phyloP scores from a whole-genome alignment of 2,113 vertebrate species.

The Tachycineta bicolor region DNA sequence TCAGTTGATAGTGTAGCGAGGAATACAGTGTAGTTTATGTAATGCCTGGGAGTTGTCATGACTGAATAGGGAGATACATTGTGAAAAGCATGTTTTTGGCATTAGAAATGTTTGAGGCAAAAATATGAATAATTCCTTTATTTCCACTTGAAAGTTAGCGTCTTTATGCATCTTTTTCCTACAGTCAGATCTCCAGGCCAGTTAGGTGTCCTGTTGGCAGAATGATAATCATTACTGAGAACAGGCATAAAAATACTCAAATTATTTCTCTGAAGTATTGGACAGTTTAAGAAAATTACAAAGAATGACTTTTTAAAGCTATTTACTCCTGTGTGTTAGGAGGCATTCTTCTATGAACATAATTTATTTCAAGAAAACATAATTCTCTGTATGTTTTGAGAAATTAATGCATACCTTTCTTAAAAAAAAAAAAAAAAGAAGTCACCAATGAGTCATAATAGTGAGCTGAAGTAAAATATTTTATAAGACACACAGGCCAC shows the following conservation, averaged over 20 bases:
- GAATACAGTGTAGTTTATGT: background rate
- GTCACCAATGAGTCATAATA: background rate
- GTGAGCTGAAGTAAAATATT: background rate
- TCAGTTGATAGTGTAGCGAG: background rate
- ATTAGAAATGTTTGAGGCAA: background rate
- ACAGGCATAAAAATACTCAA: background rate
- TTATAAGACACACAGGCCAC: background rate
- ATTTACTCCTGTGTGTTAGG: background rate
- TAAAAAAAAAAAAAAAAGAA: background rate
- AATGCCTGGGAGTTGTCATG: background rate
- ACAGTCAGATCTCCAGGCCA: background rate
- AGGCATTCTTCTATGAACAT: background rate
- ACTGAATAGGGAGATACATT: background rate
- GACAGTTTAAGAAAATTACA: background rate
- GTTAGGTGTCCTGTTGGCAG: background rate
- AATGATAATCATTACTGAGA: background rate
- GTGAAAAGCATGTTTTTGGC: background rate
- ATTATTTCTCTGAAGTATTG: background rate
- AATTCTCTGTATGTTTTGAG: background rate
- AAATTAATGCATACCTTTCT: background rate
- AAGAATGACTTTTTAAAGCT: background rate
- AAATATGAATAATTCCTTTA: background rate
- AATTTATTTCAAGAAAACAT: slow-evolving; percentile 29
- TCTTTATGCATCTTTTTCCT: background rate
- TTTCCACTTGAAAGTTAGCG: background rate